Percentiles rank a stretch among this genome's conserved stretches.
These are phyloP conservation scores for Platorchestia sp. DNA, from an alignment of 1,140 invertebrate genomes.

Conservation along the genomic window DNA sequence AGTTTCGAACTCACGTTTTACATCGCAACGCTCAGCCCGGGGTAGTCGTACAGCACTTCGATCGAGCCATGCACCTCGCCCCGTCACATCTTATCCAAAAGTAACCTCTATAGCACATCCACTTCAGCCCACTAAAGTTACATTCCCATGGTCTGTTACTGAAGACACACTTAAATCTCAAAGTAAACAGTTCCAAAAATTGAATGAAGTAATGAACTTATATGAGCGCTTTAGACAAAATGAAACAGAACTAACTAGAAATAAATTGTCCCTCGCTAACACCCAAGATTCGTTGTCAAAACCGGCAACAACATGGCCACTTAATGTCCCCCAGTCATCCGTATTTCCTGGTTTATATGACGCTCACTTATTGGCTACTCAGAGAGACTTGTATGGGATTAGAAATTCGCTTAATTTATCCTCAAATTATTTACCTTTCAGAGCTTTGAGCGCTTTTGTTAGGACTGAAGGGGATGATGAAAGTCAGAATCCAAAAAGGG, in stretches of 20 bases:
- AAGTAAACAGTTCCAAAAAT: neutral
- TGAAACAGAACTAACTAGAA: neutral
- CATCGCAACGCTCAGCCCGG: conserved; percentile 14
- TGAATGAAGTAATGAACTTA: neutral
- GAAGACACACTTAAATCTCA: neutral
- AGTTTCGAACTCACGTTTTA: neutral
- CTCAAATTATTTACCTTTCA: neutral
- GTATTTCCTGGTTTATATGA: neutral
- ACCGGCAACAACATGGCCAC: no score
- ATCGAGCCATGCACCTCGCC: neutral
- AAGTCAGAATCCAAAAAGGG: neutral
- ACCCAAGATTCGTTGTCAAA: neutral
- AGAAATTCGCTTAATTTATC: neutral
- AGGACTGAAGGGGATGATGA: neutral
- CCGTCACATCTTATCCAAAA: neutral
- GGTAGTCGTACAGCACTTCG: neutral
- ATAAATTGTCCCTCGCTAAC: neutral
- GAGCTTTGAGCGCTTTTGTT: conserved; percentile 22
- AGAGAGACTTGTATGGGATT: neutral
- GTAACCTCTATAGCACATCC: neutral
- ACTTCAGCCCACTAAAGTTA: neutral
- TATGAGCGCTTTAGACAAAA: neutral
- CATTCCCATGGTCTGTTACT: neutral
- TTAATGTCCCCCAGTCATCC: neutral
- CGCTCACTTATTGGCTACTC: neutral